Base-by-base conservation (phyloP, 35 echinoderm and acorn worm species). In the Amphiura filiformis region DNA sequence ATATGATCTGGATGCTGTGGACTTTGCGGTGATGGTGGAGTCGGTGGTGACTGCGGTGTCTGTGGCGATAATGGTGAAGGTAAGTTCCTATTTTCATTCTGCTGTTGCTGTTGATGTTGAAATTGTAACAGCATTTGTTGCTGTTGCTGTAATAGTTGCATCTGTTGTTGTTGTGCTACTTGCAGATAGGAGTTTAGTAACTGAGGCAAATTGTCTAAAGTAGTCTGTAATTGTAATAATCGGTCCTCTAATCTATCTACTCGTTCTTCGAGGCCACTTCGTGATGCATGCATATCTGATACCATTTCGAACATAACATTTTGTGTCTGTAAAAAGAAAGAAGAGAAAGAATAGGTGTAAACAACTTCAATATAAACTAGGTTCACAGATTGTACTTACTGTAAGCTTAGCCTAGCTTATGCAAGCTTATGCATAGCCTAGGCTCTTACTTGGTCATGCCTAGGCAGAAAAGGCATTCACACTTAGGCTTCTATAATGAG, bases 221-320 rank as follows among this genome's bases (percentile, higher is more conserved):
- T 86, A 22, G 80, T 89, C 88, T 99, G 96, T 35, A 99, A 82
- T 32, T 84, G 82, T 75, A 95, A 92, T 40, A 99, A 78, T 88
- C 92, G 94, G 40, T 92, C 56, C 83, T 99, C 96, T 57, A 99
- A 57, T 31, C 56, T 79, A 18, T 77, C 84, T 20, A 99, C 93
- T 77, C 96, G 81, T 35, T 94, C 89, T 31, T 94, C 96, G 3
- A 99, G 57, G 1, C 81, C 87, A 31, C 82, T 70, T 39, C 84
- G 84, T 39, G 78, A 76, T 38, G 93, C 56, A 90, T 99, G 96
- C 90, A 99, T 94, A 52, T 99, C 96, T n/a, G 96, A 92, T 32
- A 99, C 82, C 96, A 99, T 94, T 85, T 99, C 96, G 84, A 99
- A 99, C 90, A 99, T 99, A 20, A 94, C 78, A 64, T 94, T 99